Evolutionary conservation across 2,797 vertebrate genomes (phyloP).

Genomic region (Argya squamiceps): DNA sequence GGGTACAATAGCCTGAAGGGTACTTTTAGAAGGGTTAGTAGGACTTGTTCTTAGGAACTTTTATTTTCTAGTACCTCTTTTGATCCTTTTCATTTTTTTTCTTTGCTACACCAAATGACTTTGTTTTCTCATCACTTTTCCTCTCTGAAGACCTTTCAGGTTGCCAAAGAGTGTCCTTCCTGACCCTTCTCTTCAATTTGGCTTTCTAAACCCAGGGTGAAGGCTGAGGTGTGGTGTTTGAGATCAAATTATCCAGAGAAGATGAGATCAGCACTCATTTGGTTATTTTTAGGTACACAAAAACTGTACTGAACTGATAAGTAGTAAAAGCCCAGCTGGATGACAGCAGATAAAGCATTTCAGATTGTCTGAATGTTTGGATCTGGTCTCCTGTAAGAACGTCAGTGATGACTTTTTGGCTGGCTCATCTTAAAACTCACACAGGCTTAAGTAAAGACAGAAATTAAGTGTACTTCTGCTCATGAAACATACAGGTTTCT

Average conservation of each 20-base stretch:
- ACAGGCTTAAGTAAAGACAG: not conserved
- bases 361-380: not conserved
- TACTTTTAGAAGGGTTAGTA: not conserved
- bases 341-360: not conserved
- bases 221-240: not conserved
- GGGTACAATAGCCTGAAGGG: not conserved
- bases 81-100: not conserved
- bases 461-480: not conserved
- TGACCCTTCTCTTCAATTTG: not conserved
- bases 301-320: not conserved
- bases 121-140: not conserved
- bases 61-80: not conserved
- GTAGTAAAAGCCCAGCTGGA: not conserved
- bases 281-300: not conserved
- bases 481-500: accelerated
- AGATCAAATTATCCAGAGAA: not conserved
- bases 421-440: not conserved
- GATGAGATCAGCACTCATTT: not conserved
- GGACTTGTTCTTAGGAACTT: not conserved
- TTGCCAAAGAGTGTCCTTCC: not conserved
- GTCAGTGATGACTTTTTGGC: not conserved
- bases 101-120: not conserved
- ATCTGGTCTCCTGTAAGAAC: accelerated
- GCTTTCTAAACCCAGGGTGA: not conserved
- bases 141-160: not conserved